These are phyloP conservation scores for Pristionchus mayeri DNA, from an alignment of 2,888 invertebrate species.

Conservation along the genomic window DNA sequence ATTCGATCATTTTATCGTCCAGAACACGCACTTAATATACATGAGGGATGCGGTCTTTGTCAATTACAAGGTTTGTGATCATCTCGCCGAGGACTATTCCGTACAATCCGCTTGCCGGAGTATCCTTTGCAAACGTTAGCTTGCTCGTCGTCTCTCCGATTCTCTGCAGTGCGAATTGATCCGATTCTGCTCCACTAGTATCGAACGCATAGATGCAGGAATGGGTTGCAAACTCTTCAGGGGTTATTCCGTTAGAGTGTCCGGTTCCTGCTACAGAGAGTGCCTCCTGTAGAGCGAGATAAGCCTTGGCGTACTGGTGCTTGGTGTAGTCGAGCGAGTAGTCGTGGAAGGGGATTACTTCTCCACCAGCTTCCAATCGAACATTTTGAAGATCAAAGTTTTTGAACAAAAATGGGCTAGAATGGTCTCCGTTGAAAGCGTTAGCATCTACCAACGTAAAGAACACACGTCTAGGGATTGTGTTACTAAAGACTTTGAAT, in stretches of 20 bases:
- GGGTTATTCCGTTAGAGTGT: background rate
- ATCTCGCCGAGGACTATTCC: slow-evolving; percentile 1
- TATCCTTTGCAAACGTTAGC: background rate
- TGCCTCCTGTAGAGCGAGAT: too few relatives aligned
- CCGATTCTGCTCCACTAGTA: background rate
- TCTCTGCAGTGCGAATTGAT: background rate
- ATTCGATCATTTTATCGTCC: background rate
- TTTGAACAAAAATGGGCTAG: too few relatives aligned
- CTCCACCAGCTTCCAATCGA: too few relatives aligned
- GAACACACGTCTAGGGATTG: too few relatives aligned
- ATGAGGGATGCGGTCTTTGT: too few relatives aligned
- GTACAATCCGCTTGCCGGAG: background rate
- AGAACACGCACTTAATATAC: background rate
- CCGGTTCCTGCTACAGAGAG: too few relatives aligned
- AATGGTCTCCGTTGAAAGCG: too few relatives aligned
- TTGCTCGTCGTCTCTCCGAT: slow-evolving; percentile 8
- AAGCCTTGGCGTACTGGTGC: too few relatives aligned
- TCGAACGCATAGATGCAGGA: background rate
- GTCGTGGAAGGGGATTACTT: too few relatives aligned
- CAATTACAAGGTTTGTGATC: background rate
- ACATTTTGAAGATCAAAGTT: too few relatives aligned
- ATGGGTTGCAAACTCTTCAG: background rate
- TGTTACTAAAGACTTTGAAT: too few relatives aligned
- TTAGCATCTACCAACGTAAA: too few relatives aligned
- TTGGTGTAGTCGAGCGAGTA: background rate